Conservation (phyloP, 2,113 vertebrate species). For the Pipa parva region DNA sequence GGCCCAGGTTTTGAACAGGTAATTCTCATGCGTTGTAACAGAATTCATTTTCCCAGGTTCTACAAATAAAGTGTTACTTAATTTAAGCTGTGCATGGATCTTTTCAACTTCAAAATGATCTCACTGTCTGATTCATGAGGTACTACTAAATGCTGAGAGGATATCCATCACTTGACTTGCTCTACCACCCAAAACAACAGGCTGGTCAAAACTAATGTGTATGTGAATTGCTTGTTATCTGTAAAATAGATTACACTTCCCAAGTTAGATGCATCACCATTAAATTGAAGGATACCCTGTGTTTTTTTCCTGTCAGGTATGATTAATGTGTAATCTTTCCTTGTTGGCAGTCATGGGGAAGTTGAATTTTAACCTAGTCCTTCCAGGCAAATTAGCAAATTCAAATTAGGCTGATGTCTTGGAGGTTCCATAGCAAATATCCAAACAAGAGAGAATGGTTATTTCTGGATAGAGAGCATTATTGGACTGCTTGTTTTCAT, state of each 20-base stretch:
- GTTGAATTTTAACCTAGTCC: background rate
- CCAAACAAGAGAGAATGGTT: background rate
- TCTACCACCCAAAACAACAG: background rate
- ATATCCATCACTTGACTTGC: slow-evolving; percentile 21
- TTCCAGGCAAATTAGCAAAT: background rate
- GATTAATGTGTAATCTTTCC: background rate
- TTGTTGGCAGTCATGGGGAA: slow-evolving; percentile 17
- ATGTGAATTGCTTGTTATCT: slow-evolving; percentile 13
- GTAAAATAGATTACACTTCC: slow-evolving; percentile 10
- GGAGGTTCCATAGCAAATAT: background rate
- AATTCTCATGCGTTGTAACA: background rate
- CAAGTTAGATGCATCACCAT: slow-evolving; percentile 3
- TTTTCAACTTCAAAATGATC: background rate
- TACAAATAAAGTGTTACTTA: background rate
- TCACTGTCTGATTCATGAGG: slow-evolving; percentile 26
- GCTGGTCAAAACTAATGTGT: background rate
- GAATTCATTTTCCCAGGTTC: background rate
- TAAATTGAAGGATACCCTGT: slow-evolving; percentile 5
- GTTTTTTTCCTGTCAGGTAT: slow-evolving; percentile 16
- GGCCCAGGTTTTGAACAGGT: no score
- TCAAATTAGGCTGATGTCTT: background rate
- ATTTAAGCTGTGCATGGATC: background rate
- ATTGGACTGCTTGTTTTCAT: no score
- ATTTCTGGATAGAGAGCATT: no score
- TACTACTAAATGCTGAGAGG: background rate